Evolutionary conservation across 1,140 invertebrate genomes (phyloP).

Genomic region (Eurosta solidaginis): DNA sequence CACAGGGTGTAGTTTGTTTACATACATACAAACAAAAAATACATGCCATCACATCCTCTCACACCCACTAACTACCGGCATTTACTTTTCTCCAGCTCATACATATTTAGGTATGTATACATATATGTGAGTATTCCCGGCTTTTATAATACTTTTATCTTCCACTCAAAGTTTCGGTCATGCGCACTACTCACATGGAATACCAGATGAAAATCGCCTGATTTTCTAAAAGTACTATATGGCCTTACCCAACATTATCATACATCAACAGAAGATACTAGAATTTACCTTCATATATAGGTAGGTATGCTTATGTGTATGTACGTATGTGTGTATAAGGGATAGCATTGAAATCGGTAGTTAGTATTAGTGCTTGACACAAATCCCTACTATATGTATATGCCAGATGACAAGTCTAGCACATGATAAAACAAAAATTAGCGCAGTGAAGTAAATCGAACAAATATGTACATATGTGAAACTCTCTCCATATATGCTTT

Average conservation of each 20-base stretch:
- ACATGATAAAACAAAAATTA: too few species aligned
- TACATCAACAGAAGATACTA: neutral
- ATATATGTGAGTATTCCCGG: neutral
- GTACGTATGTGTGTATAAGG: slow-evolving; percentile 7
- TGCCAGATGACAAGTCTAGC: neutral
- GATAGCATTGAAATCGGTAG: slow-evolving; percentile 20
- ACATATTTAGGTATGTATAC: neutral
- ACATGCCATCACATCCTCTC: neutral
- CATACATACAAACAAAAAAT: neutral
- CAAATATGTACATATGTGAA: too few species aligned
- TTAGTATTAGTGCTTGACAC: slow-evolving; percentile 1
- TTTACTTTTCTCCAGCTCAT: too few species aligned
- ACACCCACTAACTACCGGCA: neutral
- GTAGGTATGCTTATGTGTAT: slow-evolving; percentile 37
- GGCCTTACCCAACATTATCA: neutral
- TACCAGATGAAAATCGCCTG: slow-evolving; percentile 36
- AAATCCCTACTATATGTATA: neutral
- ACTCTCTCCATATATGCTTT: too few species aligned
- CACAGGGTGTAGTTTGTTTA: too few species aligned
- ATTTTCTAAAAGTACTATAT: slow-evolving; percentile 32
- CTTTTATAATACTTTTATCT: slow-evolving; percentile 19
- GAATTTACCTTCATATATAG: too few species aligned
- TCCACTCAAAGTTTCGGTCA: slow-evolving; percentile 23
- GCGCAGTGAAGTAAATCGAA: too few species aligned
- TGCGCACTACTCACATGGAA: slow-evolving; percentile 28